phyloP scores from a whole-genome alignment of 2,797 vertebrate species.

The Antennarius maculatus region DNA sequence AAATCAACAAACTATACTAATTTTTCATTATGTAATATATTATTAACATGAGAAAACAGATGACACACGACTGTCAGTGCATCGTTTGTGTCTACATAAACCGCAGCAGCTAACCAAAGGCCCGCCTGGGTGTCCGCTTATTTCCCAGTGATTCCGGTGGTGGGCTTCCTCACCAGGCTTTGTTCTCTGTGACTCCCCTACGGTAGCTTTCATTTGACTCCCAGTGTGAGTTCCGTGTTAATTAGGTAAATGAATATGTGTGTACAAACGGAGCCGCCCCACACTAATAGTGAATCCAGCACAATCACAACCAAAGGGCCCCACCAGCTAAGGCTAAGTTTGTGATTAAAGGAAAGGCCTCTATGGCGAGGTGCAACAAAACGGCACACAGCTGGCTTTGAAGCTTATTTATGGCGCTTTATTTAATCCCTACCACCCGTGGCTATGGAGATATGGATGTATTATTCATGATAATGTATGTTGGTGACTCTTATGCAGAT shows the following conservation, averaged over 20 bases:
- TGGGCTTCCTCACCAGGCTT: slow-evolving; percentile 68
- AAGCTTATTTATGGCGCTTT: slow-evolving; percentile 83
- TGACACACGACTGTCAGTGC: slow-evolving; percentile 11
- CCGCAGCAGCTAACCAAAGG: slow-evolving; percentile 34
- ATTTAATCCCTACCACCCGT: slow-evolving; percentile 80
- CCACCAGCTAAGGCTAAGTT: slow-evolving; percentile 77
- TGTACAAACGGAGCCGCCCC: slow-evolving; percentile 70
- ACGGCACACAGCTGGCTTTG: slow-evolving; percentile 75
- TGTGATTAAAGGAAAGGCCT: slow-evolving; percentile 81
- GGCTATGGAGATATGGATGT: slow-evolving; percentile 80
- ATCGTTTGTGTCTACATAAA: slow-evolving; percentile 33
- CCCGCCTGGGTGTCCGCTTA: slow-evolving; percentile 44
- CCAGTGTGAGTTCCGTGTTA: slow-evolving; percentile 82
- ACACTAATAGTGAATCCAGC: slow-evolving; percentile 72
- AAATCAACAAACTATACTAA: neutral
- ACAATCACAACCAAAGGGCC: slow-evolving; percentile 75
- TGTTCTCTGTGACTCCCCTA: slow-evolving; percentile 77
- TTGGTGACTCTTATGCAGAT: slow-evolving; percentile 79
- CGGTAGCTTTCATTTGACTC: slow-evolving; percentile 81
- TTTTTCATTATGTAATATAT: neutral
- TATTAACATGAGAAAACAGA: neutral
- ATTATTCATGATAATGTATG: slow-evolving; percentile 84
- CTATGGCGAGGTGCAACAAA: slow-evolving; percentile 80
- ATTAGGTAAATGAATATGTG: slow-evolving; percentile 82
- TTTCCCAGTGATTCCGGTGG: slow-evolving; percentile 44